Evolutionary conservation across 2,888 invertebrate species (phyloP).

Genomic region (Cryptosula pallasiana): DNA sequence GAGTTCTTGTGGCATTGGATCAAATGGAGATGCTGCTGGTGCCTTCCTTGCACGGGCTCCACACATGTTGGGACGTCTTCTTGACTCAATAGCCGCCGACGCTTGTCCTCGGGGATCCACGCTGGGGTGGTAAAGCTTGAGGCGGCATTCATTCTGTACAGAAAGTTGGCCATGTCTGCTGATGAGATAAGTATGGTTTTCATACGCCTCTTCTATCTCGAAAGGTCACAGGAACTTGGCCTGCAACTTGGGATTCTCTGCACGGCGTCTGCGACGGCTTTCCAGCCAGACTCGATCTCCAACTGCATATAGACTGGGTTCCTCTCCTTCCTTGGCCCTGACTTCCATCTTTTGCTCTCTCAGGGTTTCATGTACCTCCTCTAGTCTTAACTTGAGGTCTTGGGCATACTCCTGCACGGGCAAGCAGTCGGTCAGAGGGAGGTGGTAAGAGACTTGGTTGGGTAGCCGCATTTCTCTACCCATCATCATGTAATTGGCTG

Average conservation of each 20-base stretch:
- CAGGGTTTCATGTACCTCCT: neutral
- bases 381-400: neutral
- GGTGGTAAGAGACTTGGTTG: neutral
- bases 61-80: neutral
- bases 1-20: no score
- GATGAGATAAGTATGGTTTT: neutral
- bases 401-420: neutral
- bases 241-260: neutral
- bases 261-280: neutral
- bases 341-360: neutral
- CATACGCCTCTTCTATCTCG: neutral
- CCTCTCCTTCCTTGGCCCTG: neutral
- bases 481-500: neutral
- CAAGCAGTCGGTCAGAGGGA: neutral
- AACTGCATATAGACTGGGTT: neutral
- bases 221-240: neutral
- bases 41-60: neutral
- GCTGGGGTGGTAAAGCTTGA: neutral
- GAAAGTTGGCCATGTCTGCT: neutral
- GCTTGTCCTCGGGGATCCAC: neutral
- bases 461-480: neutral
- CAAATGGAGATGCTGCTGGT: no score
- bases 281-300: neutral
- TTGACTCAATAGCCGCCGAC: neutral
- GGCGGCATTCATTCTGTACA: neutral